Evolutionary conservation across 2,113 vertebrate species (phyloP).

Genomic region (Grammomys dolichurus): DNA sequence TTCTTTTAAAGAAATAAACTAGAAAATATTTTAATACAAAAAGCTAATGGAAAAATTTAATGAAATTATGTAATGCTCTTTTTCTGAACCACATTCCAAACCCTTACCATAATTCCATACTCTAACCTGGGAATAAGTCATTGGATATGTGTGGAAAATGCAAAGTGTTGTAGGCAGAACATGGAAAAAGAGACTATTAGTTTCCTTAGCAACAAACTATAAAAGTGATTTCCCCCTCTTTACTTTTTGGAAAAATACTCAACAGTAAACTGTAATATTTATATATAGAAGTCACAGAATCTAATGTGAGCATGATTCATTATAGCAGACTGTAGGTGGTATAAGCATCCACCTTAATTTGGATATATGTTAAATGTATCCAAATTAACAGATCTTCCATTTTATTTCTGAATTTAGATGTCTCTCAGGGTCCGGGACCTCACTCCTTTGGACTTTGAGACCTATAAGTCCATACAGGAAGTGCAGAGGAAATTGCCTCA

Average conservation of each 20-base stretch:
- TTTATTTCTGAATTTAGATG: conserved; percentile 18
- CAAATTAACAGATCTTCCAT: neutral
- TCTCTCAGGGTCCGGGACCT: neutral
- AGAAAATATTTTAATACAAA: neutral
- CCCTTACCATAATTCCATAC: neutral
- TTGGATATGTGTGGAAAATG: neutral
- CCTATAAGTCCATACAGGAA: neutral
- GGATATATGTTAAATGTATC: neutral
- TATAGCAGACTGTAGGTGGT: conserved; percentile 28
- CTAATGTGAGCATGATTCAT: conserved; percentile 39
- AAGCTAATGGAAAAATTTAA: too few relatives aligned
- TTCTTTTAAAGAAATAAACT: neutral
- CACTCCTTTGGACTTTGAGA: too few relatives aligned
- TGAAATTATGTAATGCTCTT: conserved; percentile 32
- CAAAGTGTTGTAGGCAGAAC: neutral
- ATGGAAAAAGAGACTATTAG: neutral
- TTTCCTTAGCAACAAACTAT: conserved; percentile 33
- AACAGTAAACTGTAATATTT: neutral
- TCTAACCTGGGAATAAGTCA: conserved; percentile 4
- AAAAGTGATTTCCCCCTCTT: neutral
- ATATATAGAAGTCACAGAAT: conserved; percentile 58
- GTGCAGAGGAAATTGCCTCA: conserved; percentile 25
- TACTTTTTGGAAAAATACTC: conserved; percentile 18
- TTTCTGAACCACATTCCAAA: conserved; percentile 25
- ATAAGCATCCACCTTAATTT: neutral